Conservation (phyloP, 2,797 vertebrate species). For the Acropternis orthonyx region DNA sequence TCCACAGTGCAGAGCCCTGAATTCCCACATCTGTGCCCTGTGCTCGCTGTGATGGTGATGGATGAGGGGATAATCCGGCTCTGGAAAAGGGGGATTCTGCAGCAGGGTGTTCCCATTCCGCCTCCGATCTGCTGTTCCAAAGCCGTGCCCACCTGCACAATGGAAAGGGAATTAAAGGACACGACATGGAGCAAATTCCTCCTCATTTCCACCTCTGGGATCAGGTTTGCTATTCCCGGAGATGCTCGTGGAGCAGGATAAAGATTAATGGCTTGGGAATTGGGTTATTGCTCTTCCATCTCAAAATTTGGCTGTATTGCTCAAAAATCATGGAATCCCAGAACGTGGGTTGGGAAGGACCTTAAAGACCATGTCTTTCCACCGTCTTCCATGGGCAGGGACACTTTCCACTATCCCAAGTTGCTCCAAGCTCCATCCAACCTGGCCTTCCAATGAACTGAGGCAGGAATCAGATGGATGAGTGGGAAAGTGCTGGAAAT, state of each 20-base stretch:
- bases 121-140: neutral
- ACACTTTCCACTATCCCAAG: neutral
- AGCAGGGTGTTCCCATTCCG: neutral
- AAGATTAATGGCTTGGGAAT: neutral
- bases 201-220: neutral
- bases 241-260: neutral
- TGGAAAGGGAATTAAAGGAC: neutral
- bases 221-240: neutral
- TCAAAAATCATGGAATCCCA: neutral
- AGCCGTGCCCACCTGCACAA: neutral
- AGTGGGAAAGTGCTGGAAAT: neutral
- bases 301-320: neutral
- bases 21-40: fast-evolving
- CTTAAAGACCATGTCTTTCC: no score
- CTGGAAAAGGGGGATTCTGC: neutral
- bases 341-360: no score
- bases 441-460: neutral
- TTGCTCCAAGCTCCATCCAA: neutral
- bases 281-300: neutral
- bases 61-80: neutral
- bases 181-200: neutral
- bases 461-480: neutral
- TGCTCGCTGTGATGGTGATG: neutral
- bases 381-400: no score
- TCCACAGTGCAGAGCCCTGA: fast-evolving